Conservation (phyloP, 2,113 vertebrate genomes). For the Castor canadensis region DNA sequence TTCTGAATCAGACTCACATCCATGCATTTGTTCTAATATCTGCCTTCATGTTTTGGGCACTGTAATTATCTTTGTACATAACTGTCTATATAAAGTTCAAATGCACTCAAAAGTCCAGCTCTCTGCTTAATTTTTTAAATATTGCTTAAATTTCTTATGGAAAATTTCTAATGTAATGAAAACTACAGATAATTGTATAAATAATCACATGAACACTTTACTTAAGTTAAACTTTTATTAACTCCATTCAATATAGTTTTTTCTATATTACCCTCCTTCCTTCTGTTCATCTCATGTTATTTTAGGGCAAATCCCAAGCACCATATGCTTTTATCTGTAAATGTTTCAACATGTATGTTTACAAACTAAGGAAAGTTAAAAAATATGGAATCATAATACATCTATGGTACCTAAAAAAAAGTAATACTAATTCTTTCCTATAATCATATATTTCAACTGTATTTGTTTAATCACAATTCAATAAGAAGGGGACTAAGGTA, state of each 20-base stretch:
- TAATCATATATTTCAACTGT: background rate
- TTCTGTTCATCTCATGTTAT: background rate
- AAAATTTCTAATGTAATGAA: constrained; percentile 6
- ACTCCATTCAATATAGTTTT: background rate
- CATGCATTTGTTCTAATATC: background rate
- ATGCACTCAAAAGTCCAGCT: background rate
- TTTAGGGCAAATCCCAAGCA: background rate
- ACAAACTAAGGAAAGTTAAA: background rate
- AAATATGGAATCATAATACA: background rate
- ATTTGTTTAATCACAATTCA: background rate
- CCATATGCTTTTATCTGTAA: background rate
- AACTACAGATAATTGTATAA: background rate
- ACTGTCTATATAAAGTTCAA: background rate
- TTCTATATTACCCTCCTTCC: background rate
- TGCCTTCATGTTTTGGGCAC: background rate
- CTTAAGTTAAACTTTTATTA: background rate
- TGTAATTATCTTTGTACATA: background rate
- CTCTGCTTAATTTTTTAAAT: background rate
- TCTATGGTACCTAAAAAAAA: background rate
- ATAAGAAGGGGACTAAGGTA: no score
- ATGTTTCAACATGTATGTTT: background rate
- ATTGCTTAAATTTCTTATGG: constrained; percentile 23
- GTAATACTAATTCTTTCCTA: background rate
- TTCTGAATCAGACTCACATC: background rate
- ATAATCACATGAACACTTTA: background rate